Percentiles rank a stretch among this genome's conserved stretches.
These are phyloP conservation scores for Hyperoplus immaculatus DNA, from an alignment of 2,797 vertebrate genomes.

Conservation along the genomic window DNA sequence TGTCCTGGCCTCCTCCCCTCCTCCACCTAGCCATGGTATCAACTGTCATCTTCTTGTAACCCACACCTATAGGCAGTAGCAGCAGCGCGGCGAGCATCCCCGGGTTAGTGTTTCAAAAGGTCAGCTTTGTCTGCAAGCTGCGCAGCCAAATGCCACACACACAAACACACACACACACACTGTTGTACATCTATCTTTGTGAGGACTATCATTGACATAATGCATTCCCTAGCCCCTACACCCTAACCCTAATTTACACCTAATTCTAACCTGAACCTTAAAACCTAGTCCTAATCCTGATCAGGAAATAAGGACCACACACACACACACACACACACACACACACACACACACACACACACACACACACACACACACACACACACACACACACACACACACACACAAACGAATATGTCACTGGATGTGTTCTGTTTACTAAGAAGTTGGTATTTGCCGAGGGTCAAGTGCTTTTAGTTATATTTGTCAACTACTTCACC, in stretches of 20 bases:
- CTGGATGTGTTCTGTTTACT: not conserved
- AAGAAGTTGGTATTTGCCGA: not conserved
- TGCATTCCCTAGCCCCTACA: too few species aligned
- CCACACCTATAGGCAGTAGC: constrained; percentile 69
- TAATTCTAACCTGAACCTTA: too few species aligned
- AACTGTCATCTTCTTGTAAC: constrained; percentile 79
- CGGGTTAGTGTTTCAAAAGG: constrained; percentile 76
- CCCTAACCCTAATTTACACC: too few species aligned
- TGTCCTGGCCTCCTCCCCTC: constrained; percentile 24
- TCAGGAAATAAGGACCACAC: too few species aligned
- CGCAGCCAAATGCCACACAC: not conserved
- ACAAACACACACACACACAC: not conserved
- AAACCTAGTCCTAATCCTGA: too few species aligned
- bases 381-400: too few species aligned
- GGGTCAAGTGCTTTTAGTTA: not conserved
- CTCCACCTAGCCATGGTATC: constrained; percentile 69
- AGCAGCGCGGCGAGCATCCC: constrained; percentile 71
- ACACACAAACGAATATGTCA: too few species aligned
- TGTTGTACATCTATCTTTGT: too few species aligned
- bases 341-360: too few species aligned
- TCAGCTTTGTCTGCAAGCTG: constrained; percentile 51
- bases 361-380: too few species aligned
- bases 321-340: too few species aligned
- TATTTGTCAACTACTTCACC: not conserved
- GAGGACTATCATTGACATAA: too few species aligned